Conservation (phyloP, 2,888 invertebrate species). For the Ectobius pallidus region DNA sequence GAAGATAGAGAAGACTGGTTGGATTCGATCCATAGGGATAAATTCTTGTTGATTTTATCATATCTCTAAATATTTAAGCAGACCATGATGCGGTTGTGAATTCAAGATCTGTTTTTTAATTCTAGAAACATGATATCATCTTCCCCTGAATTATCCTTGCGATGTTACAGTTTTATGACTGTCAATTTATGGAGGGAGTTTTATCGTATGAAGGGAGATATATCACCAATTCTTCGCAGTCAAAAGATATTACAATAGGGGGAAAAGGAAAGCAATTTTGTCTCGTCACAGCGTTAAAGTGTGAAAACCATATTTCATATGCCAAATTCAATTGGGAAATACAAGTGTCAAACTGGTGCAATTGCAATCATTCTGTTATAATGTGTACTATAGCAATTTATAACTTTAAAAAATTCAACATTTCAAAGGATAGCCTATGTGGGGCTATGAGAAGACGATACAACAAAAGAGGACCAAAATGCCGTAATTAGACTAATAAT, state of each 20-base stretch:
- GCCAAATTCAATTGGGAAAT: slow-evolving; percentile 16
- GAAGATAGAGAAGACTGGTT: too few species aligned
- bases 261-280: slow-evolving; percentile 37
- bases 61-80: not conserved
- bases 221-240: slow-evolving; percentile 36
- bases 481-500: too few species aligned
- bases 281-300: slow-evolving; percentile 31
- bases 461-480: too few species aligned
- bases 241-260: slow-evolving; percentile 22
- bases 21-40: too few species aligned
- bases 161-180: slow-evolving; percentile 34
- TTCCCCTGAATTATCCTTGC: too few species aligned
- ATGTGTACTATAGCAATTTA: too few species aligned
- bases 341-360: too few species aligned
- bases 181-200: slow-evolving; percentile 33
- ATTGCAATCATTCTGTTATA: too few species aligned
- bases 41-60: slow-evolving; percentile 11
- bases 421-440: too few species aligned
- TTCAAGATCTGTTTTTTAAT: slow-evolving; percentile 31
- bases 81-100: not conserved
- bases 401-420: too few species aligned
- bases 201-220: slow-evolving; percentile 35
- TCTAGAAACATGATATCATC: slow-evolving; percentile 28
- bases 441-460: too few species aligned
- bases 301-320: slow-evolving; percentile 33